Evolutionary conservation across 2,113 vertebrate species (phyloP).

Genomic region (Oncorhynchus clarkii): DNA sequence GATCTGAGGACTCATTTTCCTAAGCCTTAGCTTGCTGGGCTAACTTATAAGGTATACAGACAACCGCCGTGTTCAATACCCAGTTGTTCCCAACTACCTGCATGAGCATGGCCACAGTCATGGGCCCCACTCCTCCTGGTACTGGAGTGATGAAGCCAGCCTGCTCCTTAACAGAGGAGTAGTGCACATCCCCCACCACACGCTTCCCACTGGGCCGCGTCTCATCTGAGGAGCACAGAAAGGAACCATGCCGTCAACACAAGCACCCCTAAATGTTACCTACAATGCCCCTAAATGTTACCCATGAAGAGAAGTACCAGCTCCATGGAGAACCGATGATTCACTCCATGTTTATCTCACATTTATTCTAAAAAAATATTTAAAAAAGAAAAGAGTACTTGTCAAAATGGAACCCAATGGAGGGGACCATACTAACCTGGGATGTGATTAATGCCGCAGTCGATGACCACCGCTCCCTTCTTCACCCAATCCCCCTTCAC

Average conservation of each 20-base stretch:
- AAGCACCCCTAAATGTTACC: neutral
- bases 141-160: conserved; percentile 94
- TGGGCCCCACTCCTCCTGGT: conserved; percentile 94
- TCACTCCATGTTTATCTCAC: neutral
- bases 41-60: too few species aligned
- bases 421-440: conserved; percentile 73
- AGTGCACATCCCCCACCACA: conserved; percentile 91
- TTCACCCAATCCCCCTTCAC: conserved; percentile 97
- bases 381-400: too few species aligned
- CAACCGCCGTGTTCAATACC: too few species aligned
- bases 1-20: too few species aligned
- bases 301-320: neutral
- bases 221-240: conserved; percentile 74
- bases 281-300: neutral
- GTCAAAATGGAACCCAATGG: neutral
- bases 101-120: conserved; percentile 99
- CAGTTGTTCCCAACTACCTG: conserved; percentile 68
- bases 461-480: conserved; percentile 92
- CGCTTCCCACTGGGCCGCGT: conserved; percentile 84
- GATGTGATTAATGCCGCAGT: conserved; percentile 96
- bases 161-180: conserved; percentile 81
- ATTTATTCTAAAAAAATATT: too few species aligned
- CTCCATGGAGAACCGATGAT: neutral
- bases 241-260: neutral
- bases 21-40: too few species aligned